Conservation (phyloP, 2,888 invertebrate species). For the Aelia acuminata region DNA sequence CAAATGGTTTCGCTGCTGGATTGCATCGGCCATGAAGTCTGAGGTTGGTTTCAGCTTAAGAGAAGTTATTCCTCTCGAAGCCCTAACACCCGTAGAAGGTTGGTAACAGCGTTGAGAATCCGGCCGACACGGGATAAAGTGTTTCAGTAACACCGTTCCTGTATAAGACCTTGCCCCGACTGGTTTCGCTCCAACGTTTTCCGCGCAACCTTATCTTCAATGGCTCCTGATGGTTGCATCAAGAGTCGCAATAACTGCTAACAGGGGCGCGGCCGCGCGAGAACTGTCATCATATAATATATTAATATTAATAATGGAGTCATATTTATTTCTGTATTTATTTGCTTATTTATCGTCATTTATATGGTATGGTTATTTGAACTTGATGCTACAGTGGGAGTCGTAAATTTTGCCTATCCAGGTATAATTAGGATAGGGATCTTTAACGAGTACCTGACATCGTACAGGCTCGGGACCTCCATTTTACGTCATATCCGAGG, state of each 20-base stretch:
- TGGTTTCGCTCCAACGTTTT: slow-evolving; percentile 10
- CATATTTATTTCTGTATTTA: too few species aligned
- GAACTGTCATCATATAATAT: not conserved
- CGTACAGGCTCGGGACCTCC: too few species aligned
- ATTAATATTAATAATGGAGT: not conserved
- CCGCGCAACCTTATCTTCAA: slow-evolving; percentile 11
- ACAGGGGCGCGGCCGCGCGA: too few species aligned
- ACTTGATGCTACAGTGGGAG: too few species aligned
- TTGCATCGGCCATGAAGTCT: not conserved
- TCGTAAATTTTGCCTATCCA: too few species aligned
- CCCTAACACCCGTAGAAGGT: slow-evolving; percentile 6
- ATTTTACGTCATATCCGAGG: too few species aligned
- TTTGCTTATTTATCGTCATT: too few species aligned
- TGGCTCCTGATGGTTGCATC: not conserved
- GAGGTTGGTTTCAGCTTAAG: not conserved
- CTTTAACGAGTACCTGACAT: too few species aligned
- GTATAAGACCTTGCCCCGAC: slow-evolving; percentile 17
- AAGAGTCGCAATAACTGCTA: not conserved
- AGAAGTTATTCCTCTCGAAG: slow-evolving; percentile 16
- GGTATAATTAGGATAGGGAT: too few species aligned
- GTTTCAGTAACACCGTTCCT: slow-evolving; percentile 16
- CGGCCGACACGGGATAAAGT: not conserved
- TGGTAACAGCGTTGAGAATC: slow-evolving; percentile 20
- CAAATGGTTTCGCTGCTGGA: not conserved
- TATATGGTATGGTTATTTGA: too few species aligned